Conservation (phyloP, 2,888 invertebrate species). For the Chymomyza amoena region DNA sequence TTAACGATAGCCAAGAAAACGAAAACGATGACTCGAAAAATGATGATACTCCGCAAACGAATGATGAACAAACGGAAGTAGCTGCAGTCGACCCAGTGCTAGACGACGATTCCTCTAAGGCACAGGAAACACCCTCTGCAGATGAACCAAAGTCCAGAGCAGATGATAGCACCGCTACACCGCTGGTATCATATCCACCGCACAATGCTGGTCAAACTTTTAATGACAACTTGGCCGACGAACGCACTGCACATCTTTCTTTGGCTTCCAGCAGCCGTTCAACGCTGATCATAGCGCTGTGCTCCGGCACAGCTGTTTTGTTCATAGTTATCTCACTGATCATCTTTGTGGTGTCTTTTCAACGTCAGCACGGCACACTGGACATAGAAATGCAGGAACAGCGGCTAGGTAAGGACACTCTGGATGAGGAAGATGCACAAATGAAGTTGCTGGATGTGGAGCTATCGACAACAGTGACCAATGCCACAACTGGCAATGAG, state of each 20-base stretch:
- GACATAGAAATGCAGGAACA: conserved; percentile 78
- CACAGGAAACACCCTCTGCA: conserved; percentile 26
- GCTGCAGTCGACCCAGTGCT: background rate
- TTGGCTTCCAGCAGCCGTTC: conserved; percentile 56
- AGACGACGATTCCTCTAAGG: conserved; percentile 44
- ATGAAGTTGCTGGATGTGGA: conserved; percentile 70
- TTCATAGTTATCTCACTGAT: conserved; percentile 69
- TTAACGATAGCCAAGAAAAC: conserved; percentile 1
- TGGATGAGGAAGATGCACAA: conserved; percentile 74
- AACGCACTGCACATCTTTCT: conserved; percentile 64
- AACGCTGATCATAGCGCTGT: conserved; percentile 64
- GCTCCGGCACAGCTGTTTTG: conserved; percentile 68
- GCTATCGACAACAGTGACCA: conserved; percentile 54
- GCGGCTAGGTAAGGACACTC: conserved; percentile 71
- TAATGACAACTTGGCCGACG: conserved; percentile 69
- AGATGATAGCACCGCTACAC: conserved; percentile 60
- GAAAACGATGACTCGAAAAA: background rate
- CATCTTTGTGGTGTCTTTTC: conserved; percentile 72
- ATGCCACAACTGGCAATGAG: conserved; percentile 54
- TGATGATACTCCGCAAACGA: background rate
- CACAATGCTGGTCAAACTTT: conserved; percentile 66
- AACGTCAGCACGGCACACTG: conserved; percentile 74
- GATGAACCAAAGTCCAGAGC: conserved; percentile 45
- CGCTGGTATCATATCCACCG: conserved; percentile 62
- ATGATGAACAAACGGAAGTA: background rate